These are phyloP conservation scores for Leptoclinus maculatus DNA, from an alignment of 2,797 vertebrate genomes.

Conservation along the genomic window DNA sequence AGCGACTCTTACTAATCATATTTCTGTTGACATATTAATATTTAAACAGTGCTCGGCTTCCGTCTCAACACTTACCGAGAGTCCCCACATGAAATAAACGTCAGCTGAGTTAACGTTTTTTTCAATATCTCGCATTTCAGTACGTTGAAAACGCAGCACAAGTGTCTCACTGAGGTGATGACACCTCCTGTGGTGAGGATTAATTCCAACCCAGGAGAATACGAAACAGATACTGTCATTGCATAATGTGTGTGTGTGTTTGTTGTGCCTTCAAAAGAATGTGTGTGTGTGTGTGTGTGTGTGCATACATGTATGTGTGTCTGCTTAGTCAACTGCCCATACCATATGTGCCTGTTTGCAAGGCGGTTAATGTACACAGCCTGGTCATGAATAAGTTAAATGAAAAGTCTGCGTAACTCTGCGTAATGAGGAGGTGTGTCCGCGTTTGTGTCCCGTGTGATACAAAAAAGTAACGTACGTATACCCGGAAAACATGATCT, in stretches of 20 bases:
- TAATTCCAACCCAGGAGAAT: conserved; percentile 35
- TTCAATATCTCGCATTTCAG: conserved; percentile 25
- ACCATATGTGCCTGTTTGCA: not conserved
- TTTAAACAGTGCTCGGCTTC: conserved; percentile 38
- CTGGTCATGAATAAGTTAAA: not conserved
- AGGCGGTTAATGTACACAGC: not conserved
- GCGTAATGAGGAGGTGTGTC: no score
- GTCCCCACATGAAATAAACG: not conserved
- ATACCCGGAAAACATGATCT: no score
- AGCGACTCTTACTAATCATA: conserved; percentile 38
- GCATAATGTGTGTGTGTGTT: not conserved
- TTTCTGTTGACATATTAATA: conserved; percentile 45
- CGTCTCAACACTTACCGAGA: conserved; percentile 14
- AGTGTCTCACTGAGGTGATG: conserved; percentile 45
- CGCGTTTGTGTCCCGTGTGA: no score
- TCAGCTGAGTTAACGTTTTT: conserved; percentile 37
- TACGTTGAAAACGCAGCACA: conserved; percentile 44
- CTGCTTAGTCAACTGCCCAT: not conserved
- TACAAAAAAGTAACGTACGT: no score
- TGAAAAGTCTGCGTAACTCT: not conserved
- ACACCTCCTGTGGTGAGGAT: conserved; percentile 48
- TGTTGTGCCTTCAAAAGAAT: not conserved
- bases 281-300: not conserved
- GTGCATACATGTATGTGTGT: not conserved
- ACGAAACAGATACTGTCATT: conserved; percentile 18